Conservation (phyloP, 1,140 invertebrate species). For the Drosophila parabipectinata region DNA sequence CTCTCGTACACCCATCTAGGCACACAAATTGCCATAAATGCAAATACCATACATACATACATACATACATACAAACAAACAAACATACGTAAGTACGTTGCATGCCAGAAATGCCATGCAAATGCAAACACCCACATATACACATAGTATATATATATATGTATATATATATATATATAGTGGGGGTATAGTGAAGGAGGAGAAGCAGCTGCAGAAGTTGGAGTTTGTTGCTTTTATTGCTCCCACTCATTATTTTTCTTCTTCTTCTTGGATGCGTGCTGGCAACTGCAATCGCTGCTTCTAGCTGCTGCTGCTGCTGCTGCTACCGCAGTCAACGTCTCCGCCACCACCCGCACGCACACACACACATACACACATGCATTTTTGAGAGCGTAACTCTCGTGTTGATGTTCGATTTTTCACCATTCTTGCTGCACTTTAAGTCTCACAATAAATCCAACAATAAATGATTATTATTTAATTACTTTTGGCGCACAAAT, state of each 20-base stretch:
- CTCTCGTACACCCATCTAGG: conserved; percentile 16
- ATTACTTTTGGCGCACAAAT: conserved; percentile 41
- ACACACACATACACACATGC: conserved; percentile 22
- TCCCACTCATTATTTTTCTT: not conserved
- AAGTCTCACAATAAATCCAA: conserved; percentile 6
- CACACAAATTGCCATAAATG: conserved; percentile 42
- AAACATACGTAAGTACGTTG: conserved; percentile 16
- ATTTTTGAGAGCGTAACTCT: conserved; percentile 35
- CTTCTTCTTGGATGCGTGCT: conserved; percentile 6
- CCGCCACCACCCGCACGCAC: conserved; percentile 49
- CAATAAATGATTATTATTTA: conserved; percentile 41
- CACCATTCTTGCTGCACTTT: conserved; percentile 62
- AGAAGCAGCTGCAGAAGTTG: conserved; percentile 29
- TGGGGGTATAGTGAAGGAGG: not conserved
- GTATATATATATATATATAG: not conserved
- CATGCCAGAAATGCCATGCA: conserved; percentile 50
- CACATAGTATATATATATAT: not conserved
- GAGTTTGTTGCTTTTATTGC: conserved; percentile 33
- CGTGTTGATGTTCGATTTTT: conserved; percentile 77
- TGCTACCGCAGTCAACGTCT: conserved; percentile 8
- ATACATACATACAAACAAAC: conserved; percentile 5
- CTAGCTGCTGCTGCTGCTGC: not conserved
- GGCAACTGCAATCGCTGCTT: conserved; percentile 2
- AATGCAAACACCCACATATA: conserved; percentile 39
- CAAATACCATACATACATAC: conserved; percentile 9